phyloP scores from a whole-genome alignment of 2,113 vertebrate species.

The Lepus timidus region DNA sequence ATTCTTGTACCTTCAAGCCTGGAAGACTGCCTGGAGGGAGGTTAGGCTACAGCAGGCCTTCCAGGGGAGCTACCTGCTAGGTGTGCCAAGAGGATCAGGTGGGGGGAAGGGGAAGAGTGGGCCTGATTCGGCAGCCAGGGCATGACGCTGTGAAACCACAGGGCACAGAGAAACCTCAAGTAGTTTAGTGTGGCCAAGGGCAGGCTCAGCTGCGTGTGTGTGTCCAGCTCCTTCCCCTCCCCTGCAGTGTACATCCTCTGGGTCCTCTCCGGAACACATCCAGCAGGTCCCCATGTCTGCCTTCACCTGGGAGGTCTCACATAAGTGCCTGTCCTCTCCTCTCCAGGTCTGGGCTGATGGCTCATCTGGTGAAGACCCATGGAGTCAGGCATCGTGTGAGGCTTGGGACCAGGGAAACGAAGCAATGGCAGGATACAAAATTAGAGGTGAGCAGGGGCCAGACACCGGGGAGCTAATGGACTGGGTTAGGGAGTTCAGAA shows the following conservation, averaged over 20 bases:
- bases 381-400: neutral
- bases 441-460: neutral
- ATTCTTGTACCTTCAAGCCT: neutral
- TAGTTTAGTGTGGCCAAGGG: neutral
- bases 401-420: neutral
- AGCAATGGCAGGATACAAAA: neutral
- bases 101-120: neutral
- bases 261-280: neutral
- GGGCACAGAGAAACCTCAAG: conserved; percentile 38
- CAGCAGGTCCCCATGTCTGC: neutral
- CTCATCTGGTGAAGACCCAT: neutral
- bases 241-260: neutral
- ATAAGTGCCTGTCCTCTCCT: neutral
- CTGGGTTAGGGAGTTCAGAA: neutral
- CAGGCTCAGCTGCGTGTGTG: neutral
- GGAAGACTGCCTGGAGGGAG: neutral
- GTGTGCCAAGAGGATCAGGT: neutral
- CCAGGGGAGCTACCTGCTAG: neutral
- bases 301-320: neutral
- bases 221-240: neutral
- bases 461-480: neutral
- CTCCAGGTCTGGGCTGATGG: neutral
- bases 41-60: neutral
- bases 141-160: conserved; percentile 63
- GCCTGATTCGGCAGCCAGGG: neutral